A percentile compares a stretch with the other conserved stretches of the same genome.
Conservation (phyloP, 2,797 vertebrate species). For the Hydrocynus forskahlii region DNA sequence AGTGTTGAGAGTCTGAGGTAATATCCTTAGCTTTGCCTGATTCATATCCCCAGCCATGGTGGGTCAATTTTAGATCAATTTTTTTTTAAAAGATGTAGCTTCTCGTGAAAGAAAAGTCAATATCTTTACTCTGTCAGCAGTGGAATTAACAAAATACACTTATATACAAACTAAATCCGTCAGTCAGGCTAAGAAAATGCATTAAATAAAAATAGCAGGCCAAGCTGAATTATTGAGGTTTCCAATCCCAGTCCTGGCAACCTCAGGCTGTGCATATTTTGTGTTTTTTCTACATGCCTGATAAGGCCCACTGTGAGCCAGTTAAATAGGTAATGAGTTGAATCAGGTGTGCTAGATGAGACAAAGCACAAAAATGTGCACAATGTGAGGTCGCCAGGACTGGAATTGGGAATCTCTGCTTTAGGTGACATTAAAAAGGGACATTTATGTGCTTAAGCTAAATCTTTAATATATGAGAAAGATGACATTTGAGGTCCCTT, state of each 20-base stretch:
- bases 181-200: background rate
- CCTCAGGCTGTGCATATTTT: no score
- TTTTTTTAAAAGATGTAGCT: slow-evolving; percentile 17
- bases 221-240: background rate
- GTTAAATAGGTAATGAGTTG: no score
- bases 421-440: slow-evolving; percentile 1
- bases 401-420: no score
- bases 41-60: slow-evolving; percentile 34
- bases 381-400: no score
- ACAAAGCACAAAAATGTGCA: no score
- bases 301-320: no score
- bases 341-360: no score
- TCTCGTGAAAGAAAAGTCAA: background rate
- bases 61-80: slow-evolving; percentile 12
- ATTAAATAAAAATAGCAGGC: background rate
- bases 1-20: slow-evolving; percentile 10
- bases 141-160: background rate
- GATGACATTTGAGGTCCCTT: background rate
- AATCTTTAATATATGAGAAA: background rate
- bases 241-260: no score
- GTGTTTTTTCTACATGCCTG: no score
- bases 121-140: background rate
- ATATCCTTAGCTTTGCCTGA: slow-evolving; percentile 19
- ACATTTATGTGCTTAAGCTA: background rate
- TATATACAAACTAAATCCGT: background rate